Conservation (phyloP, 2,888 invertebrate species). For the Romanomermis culicivorax region DNA sequence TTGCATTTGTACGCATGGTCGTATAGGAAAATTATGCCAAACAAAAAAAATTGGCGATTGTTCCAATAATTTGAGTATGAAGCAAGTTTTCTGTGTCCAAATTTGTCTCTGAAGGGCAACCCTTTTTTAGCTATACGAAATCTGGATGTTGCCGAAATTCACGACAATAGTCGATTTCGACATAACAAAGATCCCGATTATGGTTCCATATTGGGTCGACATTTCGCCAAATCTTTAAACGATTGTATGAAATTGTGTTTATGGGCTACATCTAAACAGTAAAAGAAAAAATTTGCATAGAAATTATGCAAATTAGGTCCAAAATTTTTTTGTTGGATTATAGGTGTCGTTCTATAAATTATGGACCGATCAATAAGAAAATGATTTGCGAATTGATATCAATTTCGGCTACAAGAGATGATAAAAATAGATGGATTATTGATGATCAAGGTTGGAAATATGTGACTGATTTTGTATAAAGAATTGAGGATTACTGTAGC, state of each 20-base stretch:
- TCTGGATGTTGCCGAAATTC: too few relatives aligned
- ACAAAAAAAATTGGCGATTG: not conserved
- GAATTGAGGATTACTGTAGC: too few relatives aligned
- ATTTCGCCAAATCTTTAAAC: not conserved
- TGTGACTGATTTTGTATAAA: too few relatives aligned
- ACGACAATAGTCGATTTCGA: not conserved
- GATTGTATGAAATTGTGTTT: not conserved
- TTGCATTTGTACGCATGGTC: conserved; percentile 1
- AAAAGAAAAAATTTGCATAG: too few relatives aligned
- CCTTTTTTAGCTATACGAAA: too few relatives aligned
- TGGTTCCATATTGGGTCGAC: not conserved
- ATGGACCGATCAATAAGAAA: not conserved
- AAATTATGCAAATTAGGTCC: too few relatives aligned
- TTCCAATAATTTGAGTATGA: not conserved
- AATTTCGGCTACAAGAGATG: too few relatives aligned
- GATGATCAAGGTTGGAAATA: too few relatives aligned
- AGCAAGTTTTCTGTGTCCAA: too few relatives aligned
- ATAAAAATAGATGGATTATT: too few relatives aligned
- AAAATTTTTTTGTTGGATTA: too few relatives aligned
- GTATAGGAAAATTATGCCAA: not conserved
- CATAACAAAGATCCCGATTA: conserved; percentile 1
- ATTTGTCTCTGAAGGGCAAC: too few relatives aligned
- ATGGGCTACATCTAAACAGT: conserved; percentile 2
- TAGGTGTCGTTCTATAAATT: not conserved
- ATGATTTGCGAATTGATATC: not conserved